phyloP scores from a whole-genome alignment of 2,113 vertebrate genomes.

The Theristicus caerulescens region DNA sequence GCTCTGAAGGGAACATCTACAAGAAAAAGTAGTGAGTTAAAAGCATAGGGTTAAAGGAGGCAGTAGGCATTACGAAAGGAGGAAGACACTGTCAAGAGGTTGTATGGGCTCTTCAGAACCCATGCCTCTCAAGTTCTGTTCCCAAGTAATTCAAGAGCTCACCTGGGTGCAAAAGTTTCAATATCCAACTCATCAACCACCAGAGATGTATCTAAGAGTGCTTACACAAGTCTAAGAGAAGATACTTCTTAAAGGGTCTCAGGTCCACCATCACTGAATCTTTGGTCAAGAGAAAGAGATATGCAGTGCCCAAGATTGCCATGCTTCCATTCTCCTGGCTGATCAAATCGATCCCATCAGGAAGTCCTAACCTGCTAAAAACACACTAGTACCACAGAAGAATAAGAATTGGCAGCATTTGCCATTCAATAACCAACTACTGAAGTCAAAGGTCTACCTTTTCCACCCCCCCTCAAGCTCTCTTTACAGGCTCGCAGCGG shows the following conservation, averaged over 20 bases:
- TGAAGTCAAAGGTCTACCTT: not conserved
- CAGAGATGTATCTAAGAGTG: not conserved
- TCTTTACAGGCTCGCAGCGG: not conserved
- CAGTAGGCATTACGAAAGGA: not conserved
- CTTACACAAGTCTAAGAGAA: not conserved
- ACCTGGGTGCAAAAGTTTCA: not conserved
- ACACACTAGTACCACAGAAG: not conserved
- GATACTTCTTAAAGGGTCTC: not conserved
- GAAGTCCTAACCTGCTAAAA: not conserved
- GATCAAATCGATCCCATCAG: not conserved
- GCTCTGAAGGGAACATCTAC: not conserved
- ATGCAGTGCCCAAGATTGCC: not conserved
- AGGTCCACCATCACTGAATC: not conserved
- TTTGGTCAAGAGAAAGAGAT: not conserved
- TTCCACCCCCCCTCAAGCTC: not conserved
- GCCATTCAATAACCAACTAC: not conserved
- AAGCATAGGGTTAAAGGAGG: not conserved
- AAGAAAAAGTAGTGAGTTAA: not conserved
- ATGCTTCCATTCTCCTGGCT: not conserved
- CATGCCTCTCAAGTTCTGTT: not conserved
- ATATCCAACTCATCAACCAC: not conserved
- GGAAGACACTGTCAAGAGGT: not conserved
- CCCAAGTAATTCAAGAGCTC: not conserved
- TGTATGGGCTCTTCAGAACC: not conserved
- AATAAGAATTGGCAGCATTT: not conserved